A percentile compares a stretch with the other conserved stretches of the same genome.
Conservation (phyloP, 1,140 invertebrate species). For the Lanistes nyassanus region DNA sequence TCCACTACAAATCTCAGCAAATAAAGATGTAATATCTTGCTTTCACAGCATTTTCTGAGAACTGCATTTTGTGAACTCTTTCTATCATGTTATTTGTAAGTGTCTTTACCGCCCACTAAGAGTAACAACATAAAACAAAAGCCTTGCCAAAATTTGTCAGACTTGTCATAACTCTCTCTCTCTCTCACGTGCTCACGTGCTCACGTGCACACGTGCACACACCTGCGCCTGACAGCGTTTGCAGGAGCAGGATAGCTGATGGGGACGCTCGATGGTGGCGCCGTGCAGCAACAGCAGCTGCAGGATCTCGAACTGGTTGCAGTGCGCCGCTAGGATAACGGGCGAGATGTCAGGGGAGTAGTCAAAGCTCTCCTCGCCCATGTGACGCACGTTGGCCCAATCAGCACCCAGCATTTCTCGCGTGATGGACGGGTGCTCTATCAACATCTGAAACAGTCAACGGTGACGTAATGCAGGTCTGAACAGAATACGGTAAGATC, state of each 20-base stretch:
- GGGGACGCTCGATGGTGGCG: slow-evolving; percentile 69
- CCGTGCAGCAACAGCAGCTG: slow-evolving; percentile 64
- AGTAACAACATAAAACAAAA: too few species aligned
- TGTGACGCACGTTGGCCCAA: slow-evolving; percentile 49
- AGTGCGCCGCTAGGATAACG: slow-evolving; percentile 64
- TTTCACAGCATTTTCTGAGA: too few species aligned
- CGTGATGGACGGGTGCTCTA: slow-evolving; percentile 70
- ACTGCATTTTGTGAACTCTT: too few species aligned
- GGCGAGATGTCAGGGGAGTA: slow-evolving; percentile 64
- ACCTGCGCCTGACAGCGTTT: slow-evolving; percentile 69
- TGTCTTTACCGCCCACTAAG: too few species aligned
- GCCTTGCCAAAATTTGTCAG: too few species aligned
- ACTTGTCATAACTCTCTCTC: background rate
- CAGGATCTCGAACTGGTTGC: slow-evolving; percentile 67
- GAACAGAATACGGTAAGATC: too few species aligned
- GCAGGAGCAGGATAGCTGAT: slow-evolving; percentile 73
- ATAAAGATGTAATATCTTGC: too few species aligned
- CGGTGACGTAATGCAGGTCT: too few species aligned
- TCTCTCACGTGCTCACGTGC: background rate
- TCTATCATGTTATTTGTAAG: too few species aligned
- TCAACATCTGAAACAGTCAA: slow-evolving; percentile 67
- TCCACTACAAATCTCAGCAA: too few species aligned
- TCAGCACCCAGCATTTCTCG: slow-evolving; percentile 58
- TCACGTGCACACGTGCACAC: slow-evolving; percentile 6
- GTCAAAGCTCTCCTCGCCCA: slow-evolving; percentile 56